Conservation (phyloP, 2,797 vertebrate genomes). For the Nasua narica region DNA sequence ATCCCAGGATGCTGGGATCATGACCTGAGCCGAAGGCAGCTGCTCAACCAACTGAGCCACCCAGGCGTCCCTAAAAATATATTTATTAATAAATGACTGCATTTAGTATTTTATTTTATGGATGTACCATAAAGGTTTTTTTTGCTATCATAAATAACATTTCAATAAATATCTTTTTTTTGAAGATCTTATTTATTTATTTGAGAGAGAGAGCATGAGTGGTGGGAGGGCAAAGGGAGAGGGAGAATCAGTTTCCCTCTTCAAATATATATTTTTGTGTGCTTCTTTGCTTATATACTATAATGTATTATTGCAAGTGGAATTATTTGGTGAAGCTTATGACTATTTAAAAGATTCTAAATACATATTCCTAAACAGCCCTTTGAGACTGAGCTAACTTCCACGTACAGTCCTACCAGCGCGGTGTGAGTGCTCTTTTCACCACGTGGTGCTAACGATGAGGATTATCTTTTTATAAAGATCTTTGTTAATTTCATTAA, state of each 20-base stretch:
- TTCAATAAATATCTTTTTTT: neutral
- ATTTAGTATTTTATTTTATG: neutral
- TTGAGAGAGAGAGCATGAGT: no score
- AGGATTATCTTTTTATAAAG: neutral
- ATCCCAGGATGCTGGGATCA: no score
- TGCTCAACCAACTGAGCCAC: no score
- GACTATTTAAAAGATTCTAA: neutral
- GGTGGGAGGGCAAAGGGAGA: no score
- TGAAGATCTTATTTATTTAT: no score
- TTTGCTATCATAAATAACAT: neutral
- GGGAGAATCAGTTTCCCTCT: no score
- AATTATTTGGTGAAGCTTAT: neutral
- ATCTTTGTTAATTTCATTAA: neutral
- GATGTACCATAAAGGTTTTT: neutral
- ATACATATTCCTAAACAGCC: neutral
- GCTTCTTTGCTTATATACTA: neutral
- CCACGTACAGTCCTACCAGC: neutral
- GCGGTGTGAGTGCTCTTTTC: neutral
- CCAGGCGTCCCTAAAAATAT: no score
- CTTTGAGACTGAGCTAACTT: neutral
- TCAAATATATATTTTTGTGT: neutral
- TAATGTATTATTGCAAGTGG: neutral
- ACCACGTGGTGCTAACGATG: neutral
- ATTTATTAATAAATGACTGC: neutral
- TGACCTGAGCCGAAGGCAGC: no score